Percentiles rank a stretch among this genome's conserved stretches.
Conservation (phyloP, 2,113 vertebrate genomes). For the Etheostoma spectabile region DNA sequence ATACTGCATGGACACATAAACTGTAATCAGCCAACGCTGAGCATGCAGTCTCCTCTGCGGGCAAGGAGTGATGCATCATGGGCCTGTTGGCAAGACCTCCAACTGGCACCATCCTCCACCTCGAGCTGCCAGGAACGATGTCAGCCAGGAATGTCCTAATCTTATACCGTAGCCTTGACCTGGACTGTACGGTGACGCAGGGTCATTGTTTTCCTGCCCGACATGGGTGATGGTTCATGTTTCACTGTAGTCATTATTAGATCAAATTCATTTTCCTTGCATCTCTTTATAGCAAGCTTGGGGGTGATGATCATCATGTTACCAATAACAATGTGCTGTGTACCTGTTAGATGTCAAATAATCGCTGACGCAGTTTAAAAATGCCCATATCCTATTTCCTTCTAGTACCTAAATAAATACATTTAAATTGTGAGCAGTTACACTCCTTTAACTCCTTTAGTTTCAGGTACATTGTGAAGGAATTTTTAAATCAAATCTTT, state of each 20-base stretch:
- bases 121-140: constrained; percentile 56
- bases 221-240: constrained; percentile 58
- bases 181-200: constrained; percentile 59
- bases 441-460: background rate
- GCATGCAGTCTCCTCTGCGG: constrained; percentile 35
- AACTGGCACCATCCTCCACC: constrained; percentile 55
- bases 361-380: background rate
- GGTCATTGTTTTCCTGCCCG: constrained; percentile 66
- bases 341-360: constrained; percentile 62
- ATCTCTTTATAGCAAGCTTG: constrained; percentile 47
- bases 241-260: constrained; percentile 74
- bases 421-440: background rate
- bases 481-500: constrained; percentile 4
- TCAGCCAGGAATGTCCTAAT: constrained; percentile 72
- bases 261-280: constrained; percentile 69
- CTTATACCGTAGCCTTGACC: constrained; percentile 76
- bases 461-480: constrained; percentile 1
- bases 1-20: constrained; percentile 44
- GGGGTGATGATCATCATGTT: constrained; percentile 68
- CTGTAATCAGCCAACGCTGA: constrained; percentile 42
- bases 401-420: background rate
- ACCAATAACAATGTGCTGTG: constrained; percentile 56
- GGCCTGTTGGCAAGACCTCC: constrained; percentile 43
- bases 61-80: constrained; percentile 59
- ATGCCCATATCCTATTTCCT: constrained; percentile 21